A percentile compares a stretch with the other conserved stretches of the same genome.
These are phyloP conservation scores for Tinea trinotella DNA, from an alignment of 2,888 invertebrate species.

Conservation along the genomic window DNA sequence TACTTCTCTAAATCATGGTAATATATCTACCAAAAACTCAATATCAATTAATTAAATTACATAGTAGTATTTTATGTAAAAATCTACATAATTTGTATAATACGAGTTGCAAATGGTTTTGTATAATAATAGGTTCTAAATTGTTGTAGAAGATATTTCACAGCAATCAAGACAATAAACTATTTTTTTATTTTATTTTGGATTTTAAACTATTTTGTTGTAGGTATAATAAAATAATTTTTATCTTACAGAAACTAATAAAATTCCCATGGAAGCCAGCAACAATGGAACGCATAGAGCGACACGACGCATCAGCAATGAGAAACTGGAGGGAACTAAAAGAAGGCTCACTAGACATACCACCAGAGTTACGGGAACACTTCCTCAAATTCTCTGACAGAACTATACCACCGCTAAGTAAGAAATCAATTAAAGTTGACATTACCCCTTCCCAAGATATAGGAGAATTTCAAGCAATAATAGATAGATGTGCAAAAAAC, in stretches of 20 bases:
- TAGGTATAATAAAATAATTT: not conserved
- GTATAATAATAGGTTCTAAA: too few relatives aligned
- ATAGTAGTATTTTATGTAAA: too few relatives aligned
- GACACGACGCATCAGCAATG: constrained; percentile 77
- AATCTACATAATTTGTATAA: too few relatives aligned
- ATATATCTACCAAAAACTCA: too few relatives aligned
- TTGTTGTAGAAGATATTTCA: too few relatives aligned
- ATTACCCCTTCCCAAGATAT: constrained; percentile 38
- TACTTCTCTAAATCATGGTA: too few relatives aligned
- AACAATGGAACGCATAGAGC: constrained; percentile 65
- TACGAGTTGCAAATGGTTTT: too few relatives aligned
- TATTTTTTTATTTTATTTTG: too few relatives aligned
- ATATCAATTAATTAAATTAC: too few relatives aligned
- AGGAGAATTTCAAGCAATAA: constrained; percentile 66
- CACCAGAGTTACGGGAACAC: constrained; percentile 67
- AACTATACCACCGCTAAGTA: constrained; percentile 53
- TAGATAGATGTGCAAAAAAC: constrained; percentile 51
- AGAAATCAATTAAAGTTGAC: constrained; percentile 47
- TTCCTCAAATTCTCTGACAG: constrained; percentile 78
- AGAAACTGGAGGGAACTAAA: constrained; percentile 80
- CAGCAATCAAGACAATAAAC: too few relatives aligned
- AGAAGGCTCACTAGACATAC: constrained; percentile 63
- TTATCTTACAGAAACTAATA: constrained; percentile 75
- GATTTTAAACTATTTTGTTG: too few relatives aligned
- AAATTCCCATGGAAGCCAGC: constrained; percentile 77